Evolutionary conservation across 1,140 invertebrate genomes (phyloP).

Genomic region (Micrasema minimum): DNA sequence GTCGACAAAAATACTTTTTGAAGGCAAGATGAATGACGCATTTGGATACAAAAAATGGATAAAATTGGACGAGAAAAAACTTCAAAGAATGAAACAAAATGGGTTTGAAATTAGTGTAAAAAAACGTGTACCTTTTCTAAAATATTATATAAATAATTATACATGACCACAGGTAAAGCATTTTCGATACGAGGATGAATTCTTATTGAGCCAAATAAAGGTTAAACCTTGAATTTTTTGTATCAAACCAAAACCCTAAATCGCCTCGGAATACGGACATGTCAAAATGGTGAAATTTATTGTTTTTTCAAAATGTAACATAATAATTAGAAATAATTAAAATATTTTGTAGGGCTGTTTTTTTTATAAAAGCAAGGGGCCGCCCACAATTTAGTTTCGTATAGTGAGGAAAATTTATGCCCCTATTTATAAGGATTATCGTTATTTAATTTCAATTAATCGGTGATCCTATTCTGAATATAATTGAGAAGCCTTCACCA

Average conservation of each 20-base stretch:
- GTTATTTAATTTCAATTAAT: constrained; percentile 4
- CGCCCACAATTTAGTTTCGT: constrained; percentile 37
- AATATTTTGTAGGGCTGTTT: constrained; percentile 48
- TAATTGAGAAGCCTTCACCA: no score
- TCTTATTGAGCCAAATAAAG: constrained; percentile 17
- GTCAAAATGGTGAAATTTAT: constrained; percentile 48
- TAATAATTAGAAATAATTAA: constrained; percentile 55
- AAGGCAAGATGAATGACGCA: neutral
- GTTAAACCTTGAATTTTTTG: neutral
- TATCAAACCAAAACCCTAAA: constrained; percentile 2
- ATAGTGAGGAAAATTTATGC: constrained; percentile 11
- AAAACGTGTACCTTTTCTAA: neutral
- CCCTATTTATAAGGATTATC: neutral
- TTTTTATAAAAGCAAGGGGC: constrained; percentile 37
- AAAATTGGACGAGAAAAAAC: no score
- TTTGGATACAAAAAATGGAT: constrained; percentile 2
- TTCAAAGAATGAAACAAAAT: constrained; percentile 6
- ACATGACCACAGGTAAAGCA: constrained; percentile 36
- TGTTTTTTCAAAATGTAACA: constrained; percentile 53
- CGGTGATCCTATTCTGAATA: no score
- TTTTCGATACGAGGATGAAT: neutral
- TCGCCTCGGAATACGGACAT: constrained; percentile 10
- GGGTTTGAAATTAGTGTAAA: neutral
- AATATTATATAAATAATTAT: constrained; percentile 40
- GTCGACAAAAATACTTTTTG: no score